Percentiles rank a stretch among this genome's conserved stretches.
phyloP scores from a whole-genome alignment of 2,888 invertebrate species.

The Drosophila diplacantha region DNA sequence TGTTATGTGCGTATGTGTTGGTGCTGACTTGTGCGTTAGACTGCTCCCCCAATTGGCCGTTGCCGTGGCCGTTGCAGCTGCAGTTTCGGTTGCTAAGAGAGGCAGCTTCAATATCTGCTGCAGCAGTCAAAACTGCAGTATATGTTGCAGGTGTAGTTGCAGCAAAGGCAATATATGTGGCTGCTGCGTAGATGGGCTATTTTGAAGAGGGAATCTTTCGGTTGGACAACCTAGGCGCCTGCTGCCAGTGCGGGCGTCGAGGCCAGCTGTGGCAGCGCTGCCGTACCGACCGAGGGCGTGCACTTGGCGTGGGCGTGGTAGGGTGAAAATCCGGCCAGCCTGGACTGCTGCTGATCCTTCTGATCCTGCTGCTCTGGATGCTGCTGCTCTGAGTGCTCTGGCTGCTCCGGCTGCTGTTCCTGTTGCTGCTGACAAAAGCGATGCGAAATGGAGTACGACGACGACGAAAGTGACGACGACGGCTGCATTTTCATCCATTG shows the following conservation, averaged over 20 bases:
- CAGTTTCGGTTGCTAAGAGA: constrained; percentile 2
- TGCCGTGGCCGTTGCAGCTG: constrained; percentile 10
- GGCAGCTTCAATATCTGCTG: constrained; percentile 25
- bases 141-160: constrained; percentile 47
- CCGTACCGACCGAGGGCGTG: constrained; percentile 38
- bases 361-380: constrained; percentile 36
- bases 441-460: constrained; percentile 74
- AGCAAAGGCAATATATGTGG: constrained; percentile 20
- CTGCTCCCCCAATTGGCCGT: constrained; percentile 3
- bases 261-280: constrained; percentile 38
- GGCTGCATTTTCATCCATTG: constrained; percentile 76
- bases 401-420: constrained; percentile 39
- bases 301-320: constrained; percentile 38
- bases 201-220: constrained; percentile 32
- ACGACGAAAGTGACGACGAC: constrained; percentile 69
- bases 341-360: constrained; percentile 33
- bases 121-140: constrained; percentile 23
- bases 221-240: constrained; percentile 31
- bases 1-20: constrained; percentile 13
- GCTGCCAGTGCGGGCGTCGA: constrained; percentile 34
- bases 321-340: constrained; percentile 36
- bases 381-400: constrained; percentile 24
- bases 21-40: constrained; percentile 23
- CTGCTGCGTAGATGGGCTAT: constrained; percentile 25
- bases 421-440: constrained; percentile 59